Evolutionary conservation across 2,797 vertebrate species (phyloP).

Genomic region (Neostethus bicornis): DNA sequence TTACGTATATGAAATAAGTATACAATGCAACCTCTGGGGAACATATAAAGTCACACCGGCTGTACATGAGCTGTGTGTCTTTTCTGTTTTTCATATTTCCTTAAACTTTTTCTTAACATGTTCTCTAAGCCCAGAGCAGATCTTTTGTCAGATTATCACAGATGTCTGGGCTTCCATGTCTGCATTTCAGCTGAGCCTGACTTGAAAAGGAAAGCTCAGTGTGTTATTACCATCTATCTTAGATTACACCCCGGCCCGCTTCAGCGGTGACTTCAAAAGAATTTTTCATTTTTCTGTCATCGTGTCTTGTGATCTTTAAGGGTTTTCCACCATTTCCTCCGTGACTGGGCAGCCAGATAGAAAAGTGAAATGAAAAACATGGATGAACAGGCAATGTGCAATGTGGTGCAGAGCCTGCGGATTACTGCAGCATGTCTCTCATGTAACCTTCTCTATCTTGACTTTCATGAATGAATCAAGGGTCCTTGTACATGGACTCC

Average conservation of each 20-base stretch:
- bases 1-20: constrained; percentile 29
- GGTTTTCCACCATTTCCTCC: constrained; percentile 31
- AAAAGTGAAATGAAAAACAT: constrained; percentile 36
- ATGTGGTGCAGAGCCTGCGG: constrained; percentile 20
- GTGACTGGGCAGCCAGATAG: constrained; percentile 25
- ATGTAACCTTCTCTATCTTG: constrained; percentile 7
- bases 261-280: constrained; percentile 51
- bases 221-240: constrained; percentile 43
- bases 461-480: constrained; percentile 15
- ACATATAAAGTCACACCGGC: neutral
- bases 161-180: constrained; percentile 3
- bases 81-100: neutral
- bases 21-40: constrained; percentile 19
- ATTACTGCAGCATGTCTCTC: constrained; percentile 16
- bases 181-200: constrained; percentile 18
- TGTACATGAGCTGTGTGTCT: constrained; percentile 12
- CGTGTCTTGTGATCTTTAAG: constrained; percentile 47
- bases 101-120: constrained; percentile 3
- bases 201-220: constrained; percentile 46
- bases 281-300: constrained; percentile 32
- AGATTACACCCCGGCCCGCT: constrained; percentile 43
- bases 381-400: constrained; percentile 53
- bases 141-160: constrained; percentile 8
- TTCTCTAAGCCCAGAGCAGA: neutral
- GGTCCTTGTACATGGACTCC: neutral